Base-by-base conservation (phyloP, 92 coral and sea anemone genomes). In the Scolanthus callimorphus region DNA sequence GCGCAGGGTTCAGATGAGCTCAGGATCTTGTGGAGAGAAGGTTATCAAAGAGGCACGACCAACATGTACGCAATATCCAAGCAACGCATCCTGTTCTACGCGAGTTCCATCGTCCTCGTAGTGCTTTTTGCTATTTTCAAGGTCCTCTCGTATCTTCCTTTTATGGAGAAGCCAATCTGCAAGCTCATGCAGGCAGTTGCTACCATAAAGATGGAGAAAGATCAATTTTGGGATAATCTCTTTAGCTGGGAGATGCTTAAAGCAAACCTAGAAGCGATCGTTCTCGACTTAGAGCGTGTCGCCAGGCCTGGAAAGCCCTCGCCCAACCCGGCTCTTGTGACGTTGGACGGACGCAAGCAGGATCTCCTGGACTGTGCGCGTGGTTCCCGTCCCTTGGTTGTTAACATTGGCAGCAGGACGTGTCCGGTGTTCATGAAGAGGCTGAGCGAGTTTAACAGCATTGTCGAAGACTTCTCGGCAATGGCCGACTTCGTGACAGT, bases 211-310 rank as follows among this genome's bases (percentile, higher is more conserved):
- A 57, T 82, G 73, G 50, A 59, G 23, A 39, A 69, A 39, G 90
- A 83, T 20, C 73, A 64, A 44, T 89, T 79, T 78, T 82, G 91
- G 71, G 82, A 89, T 0, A 57, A 70, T 17, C 70, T 89, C 38
- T 85, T 89, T 70, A 85, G 91, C 6, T 78, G 82, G 96, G 72
- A 89, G 54, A 89, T 89, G 96, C 82, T 73, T 69, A 84, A 80
- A 51, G 63, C 88, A 2, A 74, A 80, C 34, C 78, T 80, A 41
- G 61, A 57, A n/a, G 28, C 81, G 2, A 34, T 81, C 55, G 43
- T 84, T 27, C 67, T 70, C 23, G 91, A 84, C 63, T 51, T 79
- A 49, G 59, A 81, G 58, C 84, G 57, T 52, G 69, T 57, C 15
- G 88, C 88, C 0, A 65, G 70, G 29, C 49, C 12, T 47, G 74